Evolutionary conservation across 35 echinoderm and acorn worm genomes (phyloP), one percentile per base, ranked within the genome.

Genomic region (Ophiothrix spiculata): DNA sequence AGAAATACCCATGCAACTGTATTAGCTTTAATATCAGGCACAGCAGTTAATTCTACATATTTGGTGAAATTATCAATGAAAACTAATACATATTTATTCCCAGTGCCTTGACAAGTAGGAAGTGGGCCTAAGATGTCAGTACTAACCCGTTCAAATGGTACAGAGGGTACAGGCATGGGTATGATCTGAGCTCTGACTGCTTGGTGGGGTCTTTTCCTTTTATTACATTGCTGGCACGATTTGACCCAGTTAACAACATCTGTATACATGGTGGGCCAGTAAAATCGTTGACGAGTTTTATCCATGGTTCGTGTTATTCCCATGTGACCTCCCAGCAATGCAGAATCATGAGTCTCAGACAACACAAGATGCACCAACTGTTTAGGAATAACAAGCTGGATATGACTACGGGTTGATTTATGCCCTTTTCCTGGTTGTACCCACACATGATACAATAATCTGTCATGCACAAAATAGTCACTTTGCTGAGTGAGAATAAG

Each of bases 41-140:
- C 39, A 45, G 84, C 31, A 46, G 87, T 56, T 36, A 87, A 54
- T 56, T 87, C 90, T n/a, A 92, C 63, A 75, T 91, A 92, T 33
- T 92, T 92, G 19, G 90, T 42, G 36, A 92, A 87, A 74, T 32
- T 87, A 77, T 92, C 84, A 54, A 87, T 54, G 87, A 81, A 87
- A 4, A 92, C 78, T 19, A 92, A 32, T 32, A 92, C 77, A 80
- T 83, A 87, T 42, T 69, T 87, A 39, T 92, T 83, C 1, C 40
- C 85, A 83, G 77, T 92, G 13, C 29, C 40, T 25, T 6, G 37
- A 40, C 90, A 83, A 23, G 31, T 36, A 21, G 88, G 89, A n/a
- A 91, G 45, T 36, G 89, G 89, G 34, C 89, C 83, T 1, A 91
- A 35, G 31, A 81, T 91, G 41, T 91, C 89, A 16, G 83, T 91